phyloP scores from a whole-genome alignment of 2,797 vertebrate genomes.

The Picus viridis region DNA sequence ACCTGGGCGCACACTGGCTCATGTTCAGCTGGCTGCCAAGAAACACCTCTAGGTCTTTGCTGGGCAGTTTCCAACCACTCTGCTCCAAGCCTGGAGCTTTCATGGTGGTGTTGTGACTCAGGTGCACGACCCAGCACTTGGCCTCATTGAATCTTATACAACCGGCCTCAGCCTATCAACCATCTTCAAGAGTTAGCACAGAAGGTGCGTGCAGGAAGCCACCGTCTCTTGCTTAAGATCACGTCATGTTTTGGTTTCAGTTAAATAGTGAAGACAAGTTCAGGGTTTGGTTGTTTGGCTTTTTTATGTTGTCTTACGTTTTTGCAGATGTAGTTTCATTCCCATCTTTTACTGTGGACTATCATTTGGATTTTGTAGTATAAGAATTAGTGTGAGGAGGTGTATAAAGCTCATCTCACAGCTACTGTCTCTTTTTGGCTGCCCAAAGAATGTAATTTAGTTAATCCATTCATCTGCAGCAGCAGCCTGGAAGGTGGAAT shows the following conservation, averaged over 20 bases:
- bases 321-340: not conserved
- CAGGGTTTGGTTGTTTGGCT: not conserved
- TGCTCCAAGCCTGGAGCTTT: too few species aligned
- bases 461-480: constrained; percentile 30
- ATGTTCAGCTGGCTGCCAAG: too few species aligned
- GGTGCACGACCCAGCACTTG: too few species aligned
- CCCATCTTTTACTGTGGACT: not conserved
- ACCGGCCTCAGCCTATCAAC: too few species aligned
- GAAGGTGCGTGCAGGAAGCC: not conserved
- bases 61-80: too few species aligned
- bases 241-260: not conserved
- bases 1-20: too few species aligned
- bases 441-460: constrained; percentile 11
- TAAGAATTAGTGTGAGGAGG: not conserved
- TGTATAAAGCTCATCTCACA: not conserved
- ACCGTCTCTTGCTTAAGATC: not conserved
- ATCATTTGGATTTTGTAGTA: not conserved
- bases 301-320: not conserved
- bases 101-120: too few species aligned
- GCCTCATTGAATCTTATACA: too few species aligned
- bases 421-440: not conserved
- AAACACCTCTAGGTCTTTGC: too few species aligned
- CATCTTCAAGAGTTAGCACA: not conserved
- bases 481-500: constrained; percentile 49
- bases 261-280: not conserved